Base-by-base conservation (phyloP, 2,888 invertebrate genomes). In the Tetanocera ferruginea region DNA sequence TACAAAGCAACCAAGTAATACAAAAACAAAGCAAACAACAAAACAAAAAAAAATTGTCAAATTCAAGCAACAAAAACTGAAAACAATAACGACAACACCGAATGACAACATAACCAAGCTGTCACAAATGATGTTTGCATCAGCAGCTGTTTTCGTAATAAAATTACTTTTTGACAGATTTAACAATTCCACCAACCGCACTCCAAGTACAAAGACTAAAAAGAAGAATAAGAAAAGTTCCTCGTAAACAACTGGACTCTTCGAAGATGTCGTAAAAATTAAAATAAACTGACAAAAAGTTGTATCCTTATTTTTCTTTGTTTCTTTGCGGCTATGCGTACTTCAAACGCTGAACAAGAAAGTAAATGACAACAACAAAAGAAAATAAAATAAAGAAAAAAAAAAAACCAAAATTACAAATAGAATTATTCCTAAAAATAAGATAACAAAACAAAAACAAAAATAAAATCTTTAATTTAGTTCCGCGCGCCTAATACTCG, bases 151-250 rank as follows among this genome's bases (percentile, higher is more conserved):
- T 71, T 67, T 28, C 34, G 31, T 34, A 52, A 55, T 71, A 70
- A 70, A 71, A 52, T 71, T 52, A 71, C 52, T 55, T 71, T 71
- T 71, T 71, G 70, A n/a, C 70, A 55, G 37, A 43, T 67, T 67
- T 67, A 14, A n/a, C 67, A 67, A 43, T 43, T 43, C 37, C 19
- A 23, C 67, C 67, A 60, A 60, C 28, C 57, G 25, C 60, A 60
- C 28, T 60, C 14, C 23, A 25, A 19, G 6, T 19, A 23, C 57
- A 8, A 37, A 37, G 8, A 8, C 9, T 1, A 37, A 37, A 6
- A 37, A 37, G 37, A 43, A 43, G 11, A 43, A 43, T 1, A 43
- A n/a, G 34, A 66, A 67, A 67, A 67, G 37, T 11, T 43, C 11
- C 37, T 67, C 23, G 19, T 23, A 67, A 43, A 19, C 43, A 43